Conservation (phyloP, 2,797 vertebrate genomes). For the Eidolon dupreanum region DNA sequence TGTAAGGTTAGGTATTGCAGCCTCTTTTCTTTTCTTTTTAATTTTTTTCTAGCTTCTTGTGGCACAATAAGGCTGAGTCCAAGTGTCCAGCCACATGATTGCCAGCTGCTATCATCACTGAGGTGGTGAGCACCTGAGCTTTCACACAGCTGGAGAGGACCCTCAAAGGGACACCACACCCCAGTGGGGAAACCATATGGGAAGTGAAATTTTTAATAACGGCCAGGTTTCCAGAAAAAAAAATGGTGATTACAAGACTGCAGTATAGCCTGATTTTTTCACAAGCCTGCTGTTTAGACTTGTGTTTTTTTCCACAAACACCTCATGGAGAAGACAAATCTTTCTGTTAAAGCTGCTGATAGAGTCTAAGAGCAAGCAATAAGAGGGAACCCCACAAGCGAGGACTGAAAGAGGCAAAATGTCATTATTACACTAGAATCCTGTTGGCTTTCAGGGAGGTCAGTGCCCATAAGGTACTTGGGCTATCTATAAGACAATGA, state of each 20-base stretch:
- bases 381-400: background rate
- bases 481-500: no score
- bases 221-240: background rate
- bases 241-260: accelerated
- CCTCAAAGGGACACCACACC: background rate
- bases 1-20: background rate
- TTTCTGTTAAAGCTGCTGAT: background rate
- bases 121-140: background rate
- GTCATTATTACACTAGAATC: background rate
- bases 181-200: background rate
- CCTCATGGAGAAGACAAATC: background rate
- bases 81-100: background rate
- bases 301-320: background rate
- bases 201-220: background rate
- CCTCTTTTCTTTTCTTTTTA: background rate
- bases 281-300: background rate
- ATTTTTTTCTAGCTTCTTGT: background rate
- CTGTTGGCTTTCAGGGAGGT: background rate
- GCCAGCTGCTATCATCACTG: accelerated
- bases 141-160: background rate
- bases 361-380: background rate
- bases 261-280: background rate
- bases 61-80: background rate
- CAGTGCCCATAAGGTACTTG: background rate
- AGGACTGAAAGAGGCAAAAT: background rate